Base-by-base conservation (phyloP, 2,113 vertebrate species). In the Eurypyga helias region DNA sequence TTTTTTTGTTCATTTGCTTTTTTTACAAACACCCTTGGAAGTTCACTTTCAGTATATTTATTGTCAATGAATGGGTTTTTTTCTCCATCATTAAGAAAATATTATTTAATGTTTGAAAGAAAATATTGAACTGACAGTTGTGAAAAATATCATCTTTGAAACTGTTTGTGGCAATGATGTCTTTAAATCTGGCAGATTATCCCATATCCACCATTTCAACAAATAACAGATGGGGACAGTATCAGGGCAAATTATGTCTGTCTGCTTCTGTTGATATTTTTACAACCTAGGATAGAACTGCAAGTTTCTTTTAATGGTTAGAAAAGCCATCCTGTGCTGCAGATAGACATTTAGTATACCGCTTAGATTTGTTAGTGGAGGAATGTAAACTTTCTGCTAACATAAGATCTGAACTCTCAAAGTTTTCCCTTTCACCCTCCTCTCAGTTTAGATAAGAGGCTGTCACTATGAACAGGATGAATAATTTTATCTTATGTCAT, bases 1-100 rank as follows among this genome's bases (percentile, higher is more conserved):
- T 1, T 10, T 67, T 43, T 54, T 54, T 29, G 6, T 17, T 90
- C 4, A 9, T 41, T 71, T 36, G 4, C 0, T 0, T 51, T 45
- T 70, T 64, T 86, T 34, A 26, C 3, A 34, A 51, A 48, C 5
- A 72, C 8, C 2, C 20, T 77, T 65, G 12, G 38, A 73, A 54
- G 9, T 57, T 80, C 16, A 15, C 73, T 92, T 83, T 84, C 46
- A 49, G 13, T 9, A 46, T 75, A 51, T 70, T 76, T 1, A 10
- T 60, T 80, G 21, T 11, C 19, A n/a, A 46, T n/a, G 54, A n/a
- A 33, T 29, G 33, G 2, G 65, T 62, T 72, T 72, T 60, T 83
- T 80, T 7, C 36, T 77, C 3, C 5, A n/a, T 19, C 15, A 36
- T 52, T 28, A 92, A 23, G 9, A 62, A 87, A 81, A 28, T 55